Conservation (phyloP, 2,797 vertebrate genomes). For the Myoxocephalus aenaeus region DNA sequence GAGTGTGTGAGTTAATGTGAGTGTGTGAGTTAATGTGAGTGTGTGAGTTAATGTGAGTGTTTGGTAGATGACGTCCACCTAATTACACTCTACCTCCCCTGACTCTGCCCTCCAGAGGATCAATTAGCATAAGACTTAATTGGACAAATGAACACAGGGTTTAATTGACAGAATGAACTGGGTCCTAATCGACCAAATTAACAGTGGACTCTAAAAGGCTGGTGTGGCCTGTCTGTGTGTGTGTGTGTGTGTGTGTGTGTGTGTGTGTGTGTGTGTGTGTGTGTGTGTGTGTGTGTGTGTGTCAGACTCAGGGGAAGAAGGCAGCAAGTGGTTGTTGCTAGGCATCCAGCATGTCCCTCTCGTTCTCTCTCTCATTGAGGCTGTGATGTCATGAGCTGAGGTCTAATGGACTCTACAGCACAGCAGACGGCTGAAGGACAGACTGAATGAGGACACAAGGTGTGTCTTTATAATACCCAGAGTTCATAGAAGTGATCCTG, state of each 20-base stretch:
- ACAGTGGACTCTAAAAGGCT: background rate
- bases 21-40: background rate
- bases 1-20: no score
- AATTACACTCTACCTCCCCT: background rate
- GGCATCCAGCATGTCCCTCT: slow-evolving; percentile 38
- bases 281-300: no score
- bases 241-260: no score
- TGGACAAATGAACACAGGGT: slow-evolving; percentile 40
- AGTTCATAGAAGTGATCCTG: no score
- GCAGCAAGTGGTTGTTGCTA: slow-evolving; percentile 46
- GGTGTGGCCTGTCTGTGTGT: no score
- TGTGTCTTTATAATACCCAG: no score
- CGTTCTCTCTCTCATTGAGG: background rate
- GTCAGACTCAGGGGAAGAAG: no score
- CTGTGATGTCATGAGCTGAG: slow-evolving; percentile 15
- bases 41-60: background rate
- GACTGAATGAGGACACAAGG: no score
- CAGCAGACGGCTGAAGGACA: background rate
- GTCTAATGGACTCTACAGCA: slow-evolving; percentile 28
- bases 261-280: no score
- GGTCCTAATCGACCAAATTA: slow-evolving; percentile 37
- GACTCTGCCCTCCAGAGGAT: background rate
- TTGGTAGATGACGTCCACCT: slow-evolving; percentile 6
- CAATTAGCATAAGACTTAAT: slow-evolving; percentile 35
- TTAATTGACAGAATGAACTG: slow-evolving; percentile 38